A percentile compares a stretch with the other conserved stretches of the same genome.
phyloP scores from a whole-genome alignment of 2,888 invertebrate genomes.

The Phalangium opilio region DNA sequence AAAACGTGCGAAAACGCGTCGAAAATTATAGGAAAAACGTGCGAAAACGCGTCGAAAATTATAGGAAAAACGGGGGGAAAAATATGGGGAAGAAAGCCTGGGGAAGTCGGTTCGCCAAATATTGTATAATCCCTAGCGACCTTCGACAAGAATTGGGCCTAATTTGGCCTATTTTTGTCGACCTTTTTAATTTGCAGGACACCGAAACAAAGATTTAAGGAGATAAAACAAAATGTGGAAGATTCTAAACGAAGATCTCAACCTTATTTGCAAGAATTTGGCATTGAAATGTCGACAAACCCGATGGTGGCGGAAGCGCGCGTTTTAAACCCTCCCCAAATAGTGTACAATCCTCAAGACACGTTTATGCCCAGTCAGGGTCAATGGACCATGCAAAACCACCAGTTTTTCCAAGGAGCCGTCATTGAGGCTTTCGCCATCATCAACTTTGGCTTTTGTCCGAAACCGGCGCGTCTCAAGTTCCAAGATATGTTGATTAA shows the following conservation, averaged over 20 bases:
- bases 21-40: too few species aligned
- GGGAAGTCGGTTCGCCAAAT: too few species aligned
- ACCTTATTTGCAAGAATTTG: background rate
- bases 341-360: constrained; percentile 9
- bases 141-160: too few species aligned
- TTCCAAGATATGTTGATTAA: too few species aligned
- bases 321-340: constrained; percentile 14
- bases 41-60: too few species aligned
- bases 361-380: constrained; percentile 5
- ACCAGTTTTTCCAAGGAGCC: background rate
- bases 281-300: background rate
- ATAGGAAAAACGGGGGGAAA: too few species aligned
- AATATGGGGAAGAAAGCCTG: too few species aligned
- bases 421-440: constrained; percentile 5
- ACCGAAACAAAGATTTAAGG: background rate
- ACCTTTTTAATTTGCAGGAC: background rate
- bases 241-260: background rate
- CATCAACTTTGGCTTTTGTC: constrained; percentile 7
- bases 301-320: constrained; percentile 9
- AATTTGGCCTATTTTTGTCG: too few species aligned
- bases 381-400: background rate
- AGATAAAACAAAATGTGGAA: background rate
- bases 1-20: too few species aligned
- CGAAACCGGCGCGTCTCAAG: too few species aligned
- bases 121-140: too few species aligned